A percentile compares a stretch with the other conserved stretches of the same genome.
Evolutionary conservation across 2,113 vertebrate species (phyloP).

Genomic region (Mungos mungo): DNA sequence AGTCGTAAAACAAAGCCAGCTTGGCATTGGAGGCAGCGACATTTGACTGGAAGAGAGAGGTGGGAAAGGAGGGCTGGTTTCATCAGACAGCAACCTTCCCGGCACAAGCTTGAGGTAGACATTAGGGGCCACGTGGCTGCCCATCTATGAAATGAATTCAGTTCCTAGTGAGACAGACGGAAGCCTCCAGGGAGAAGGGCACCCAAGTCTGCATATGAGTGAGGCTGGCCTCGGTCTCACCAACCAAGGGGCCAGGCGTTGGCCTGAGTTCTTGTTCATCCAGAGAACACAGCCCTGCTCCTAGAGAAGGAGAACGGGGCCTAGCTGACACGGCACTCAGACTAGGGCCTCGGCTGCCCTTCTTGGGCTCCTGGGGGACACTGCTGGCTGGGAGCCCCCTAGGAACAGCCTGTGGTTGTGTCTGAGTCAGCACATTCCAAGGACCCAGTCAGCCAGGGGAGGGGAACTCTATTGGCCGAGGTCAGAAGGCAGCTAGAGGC

Average conservation of each 20-base stretch:
- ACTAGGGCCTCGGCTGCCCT: background rate
- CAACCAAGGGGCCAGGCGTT: background rate
- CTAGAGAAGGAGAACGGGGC: background rate
- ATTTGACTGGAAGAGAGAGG: constrained; percentile 89
- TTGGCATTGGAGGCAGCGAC: constrained; percentile 98
- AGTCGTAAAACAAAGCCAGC: constrained; percentile 97
- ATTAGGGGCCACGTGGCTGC: background rate
- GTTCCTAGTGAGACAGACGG: background rate
- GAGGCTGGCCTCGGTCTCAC: background rate
- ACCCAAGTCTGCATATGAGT: background rate
- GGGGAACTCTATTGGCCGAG: background rate
- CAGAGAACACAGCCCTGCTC: background rate
- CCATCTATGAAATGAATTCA: background rate
- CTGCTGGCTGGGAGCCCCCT: background rate
- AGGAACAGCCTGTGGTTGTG: background rate
- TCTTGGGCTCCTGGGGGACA: background rate
- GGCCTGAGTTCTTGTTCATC: background rate
- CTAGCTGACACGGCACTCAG: background rate
- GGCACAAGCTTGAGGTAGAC: background rate
- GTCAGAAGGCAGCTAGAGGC: background rate
- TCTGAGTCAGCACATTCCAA: constrained; percentile 57
- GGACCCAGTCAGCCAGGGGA: background rate
- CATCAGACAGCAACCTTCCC: background rate
- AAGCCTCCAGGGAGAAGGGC: background rate
- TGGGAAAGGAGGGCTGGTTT: background rate